A percentile compares a stretch with the other conserved stretches of the same genome.
These are phyloP conservation scores for Rhamphomyia laevipes DNA, from an alignment of 2,888 invertebrate species.

Conservation along the genomic window DNA sequence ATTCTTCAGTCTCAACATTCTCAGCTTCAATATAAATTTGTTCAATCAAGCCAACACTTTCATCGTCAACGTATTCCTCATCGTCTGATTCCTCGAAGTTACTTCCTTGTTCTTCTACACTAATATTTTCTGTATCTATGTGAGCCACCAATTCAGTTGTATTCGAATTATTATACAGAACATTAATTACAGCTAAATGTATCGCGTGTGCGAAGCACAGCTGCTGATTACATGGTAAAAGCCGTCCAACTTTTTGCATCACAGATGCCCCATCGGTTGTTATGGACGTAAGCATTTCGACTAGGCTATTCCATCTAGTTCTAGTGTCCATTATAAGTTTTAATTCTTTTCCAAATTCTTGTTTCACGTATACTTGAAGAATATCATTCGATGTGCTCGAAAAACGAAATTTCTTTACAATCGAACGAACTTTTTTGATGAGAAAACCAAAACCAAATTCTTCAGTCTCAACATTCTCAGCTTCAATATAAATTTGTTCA, in stretches of 20 bases:
- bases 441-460: not conserved
- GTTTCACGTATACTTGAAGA: slow-evolving; percentile 9
- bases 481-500: not conserved
- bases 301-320: slow-evolving; percentile 13
- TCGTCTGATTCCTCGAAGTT: slow-evolving; percentile 1
- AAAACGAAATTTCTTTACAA: slow-evolving; percentile 3
- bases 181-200: not conserved
- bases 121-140: slow-evolving; percentile 1
- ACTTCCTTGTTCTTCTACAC: not conserved
- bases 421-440: slow-evolving; percentile 3
- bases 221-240: not conserved
- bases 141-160: not conserved
- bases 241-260: not conserved
- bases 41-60: not conserved
- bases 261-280: not conserved
- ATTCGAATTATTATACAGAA: not conserved
- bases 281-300: slow-evolving; percentile 11
- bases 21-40: not conserved
- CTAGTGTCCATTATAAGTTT: slow-evolving; percentile 10
- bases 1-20: slow-evolving; percentile 1
- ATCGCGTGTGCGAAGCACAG: not conserved
- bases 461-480: slow-evolving; percentile 1
- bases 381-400: slow-evolving; percentile 13
- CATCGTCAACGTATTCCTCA: not conserved
- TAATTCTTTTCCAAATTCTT: slow-evolving; percentile 10